Percentiles rank a stretch among this genome's conserved stretches.
Conservation (phyloP, 2,888 invertebrate species). For the Lissonota sp. region DNA sequence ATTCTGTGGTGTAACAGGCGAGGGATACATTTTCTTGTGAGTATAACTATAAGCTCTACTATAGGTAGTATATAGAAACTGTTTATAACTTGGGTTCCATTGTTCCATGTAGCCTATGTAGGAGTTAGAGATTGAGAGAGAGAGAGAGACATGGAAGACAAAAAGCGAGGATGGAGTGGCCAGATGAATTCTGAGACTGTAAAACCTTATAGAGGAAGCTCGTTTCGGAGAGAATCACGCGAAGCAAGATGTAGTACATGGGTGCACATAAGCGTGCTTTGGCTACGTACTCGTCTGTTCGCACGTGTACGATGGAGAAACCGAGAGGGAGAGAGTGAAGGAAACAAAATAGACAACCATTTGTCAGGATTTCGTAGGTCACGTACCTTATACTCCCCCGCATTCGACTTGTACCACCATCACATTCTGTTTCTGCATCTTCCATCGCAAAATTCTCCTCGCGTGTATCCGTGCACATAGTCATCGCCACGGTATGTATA, state of each 20-base stretch:
- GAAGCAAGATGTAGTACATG: slow-evolving; percentile 20
- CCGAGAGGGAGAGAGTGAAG: slow-evolving; percentile 10
- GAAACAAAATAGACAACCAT: slow-evolving; percentile 44
- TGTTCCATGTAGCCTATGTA: slow-evolving; percentile 10
- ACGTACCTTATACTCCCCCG: slow-evolving; percentile 51
- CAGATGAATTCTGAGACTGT: slow-evolving; percentile 44
- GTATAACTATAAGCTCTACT: not conserved
- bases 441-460: slow-evolving; percentile 32
- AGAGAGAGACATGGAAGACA: not conserved
- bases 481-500: not conserved
- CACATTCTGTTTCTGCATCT: slow-evolving; percentile 27
- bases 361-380: slow-evolving; percentile 64
- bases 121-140: not conserved
- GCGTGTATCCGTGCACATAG: slow-evolving; percentile 16
- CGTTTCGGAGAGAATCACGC: slow-evolving; percentile 17
- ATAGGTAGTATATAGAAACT: slow-evolving; percentile 9
- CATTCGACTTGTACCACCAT: slow-evolving; percentile 23
- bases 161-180: slow-evolving; percentile 1
- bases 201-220: slow-evolving; percentile 10
- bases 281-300: slow-evolving; percentile 25
- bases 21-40: not conserved
- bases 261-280: slow-evolving; percentile 47
- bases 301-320: slow-evolving; percentile 11
- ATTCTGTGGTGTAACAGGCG: slow-evolving; percentile 18
- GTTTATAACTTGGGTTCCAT: slow-evolving; percentile 34